These are phyloP conservation scores for Acanthochromis polyacanthus DNA, from an alignment of 2,113 vertebrate genomes.

Conservation along the genomic window DNA sequence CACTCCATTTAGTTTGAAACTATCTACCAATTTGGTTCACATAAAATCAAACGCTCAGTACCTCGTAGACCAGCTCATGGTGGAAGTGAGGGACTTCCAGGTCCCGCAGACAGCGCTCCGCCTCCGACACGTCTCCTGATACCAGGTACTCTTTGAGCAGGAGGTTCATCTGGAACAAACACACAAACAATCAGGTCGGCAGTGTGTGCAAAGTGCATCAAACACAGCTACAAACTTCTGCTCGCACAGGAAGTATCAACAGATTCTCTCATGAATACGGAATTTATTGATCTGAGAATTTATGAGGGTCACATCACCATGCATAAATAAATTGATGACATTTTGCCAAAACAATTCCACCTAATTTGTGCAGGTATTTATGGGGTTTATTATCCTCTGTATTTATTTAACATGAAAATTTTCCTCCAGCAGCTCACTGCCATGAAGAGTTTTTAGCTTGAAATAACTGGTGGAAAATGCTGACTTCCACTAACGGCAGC, in stretches of 20 bases:
- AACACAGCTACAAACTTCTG: not conserved
- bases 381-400: not conserved
- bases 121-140: conserved; percentile 87
- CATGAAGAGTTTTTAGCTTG: not conserved
- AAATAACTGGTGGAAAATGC: not conserved
- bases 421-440: not conserved
- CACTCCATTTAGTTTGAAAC: no score
- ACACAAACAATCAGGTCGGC: not conserved
- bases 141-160: conserved; percentile 88
- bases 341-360: no score
- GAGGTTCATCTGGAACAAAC: conserved; percentile 87
- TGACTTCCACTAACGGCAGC: not conserved
- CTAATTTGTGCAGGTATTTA: not conserved
- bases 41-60: conserved; percentile 40
- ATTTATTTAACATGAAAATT: not conserved
- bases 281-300: no score
- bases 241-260: no score
- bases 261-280: no score
- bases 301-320: no score
- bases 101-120: conserved; percentile 88
- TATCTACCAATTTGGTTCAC: no score
- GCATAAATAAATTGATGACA: no score
- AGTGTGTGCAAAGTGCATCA: not conserved
- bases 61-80: conserved; percentile 93
- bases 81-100: conserved; percentile 92